These are phyloP conservation scores for Epinephelus fuscoguttatus DNA, from an alignment of 2,113 vertebrate species.

Conservation along the genomic window DNA sequence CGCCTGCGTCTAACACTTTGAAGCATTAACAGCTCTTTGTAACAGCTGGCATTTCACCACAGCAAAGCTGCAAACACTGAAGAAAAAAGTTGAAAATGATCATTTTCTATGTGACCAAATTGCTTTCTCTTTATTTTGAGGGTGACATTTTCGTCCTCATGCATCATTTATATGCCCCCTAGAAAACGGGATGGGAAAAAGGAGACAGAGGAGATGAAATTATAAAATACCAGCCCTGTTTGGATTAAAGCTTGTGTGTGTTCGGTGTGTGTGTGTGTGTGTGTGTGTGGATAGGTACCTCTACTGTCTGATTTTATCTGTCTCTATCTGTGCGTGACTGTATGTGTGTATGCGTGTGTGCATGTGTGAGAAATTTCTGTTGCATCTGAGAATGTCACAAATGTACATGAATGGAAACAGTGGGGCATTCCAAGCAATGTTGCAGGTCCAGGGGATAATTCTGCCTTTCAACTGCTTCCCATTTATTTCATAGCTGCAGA, in stretches of 20 bases:
- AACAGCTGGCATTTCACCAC: conserved; percentile 59
- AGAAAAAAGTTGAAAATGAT: conserved; percentile 66
- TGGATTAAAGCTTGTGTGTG: conserved; percentile 84
- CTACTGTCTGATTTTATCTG: conserved; percentile 51
- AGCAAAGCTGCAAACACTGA: conserved; percentile 37
- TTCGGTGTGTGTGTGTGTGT: conserved; percentile 22
- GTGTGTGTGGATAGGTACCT: conserved; percentile 23
- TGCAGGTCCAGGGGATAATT: conserved; percentile 94
- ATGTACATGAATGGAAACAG: conserved; percentile 58
- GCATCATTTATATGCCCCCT: conserved; percentile 91
- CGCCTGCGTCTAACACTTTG: conserved; percentile 26
- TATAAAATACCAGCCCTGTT: conserved; percentile 87
- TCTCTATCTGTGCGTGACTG: conserved; percentile 37
- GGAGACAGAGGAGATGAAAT: conserved; percentile 88
- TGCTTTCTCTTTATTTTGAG: conserved; percentile 88
- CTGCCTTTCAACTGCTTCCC: conserved; percentile 93
- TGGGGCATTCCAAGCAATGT: conserved; percentile 81
- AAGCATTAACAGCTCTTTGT: conserved; percentile 34
- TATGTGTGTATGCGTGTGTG: conserved; percentile 9
- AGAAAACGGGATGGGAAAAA: conserved; percentile 82
- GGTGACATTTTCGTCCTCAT: conserved; percentile 90
- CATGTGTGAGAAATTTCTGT: neutral
- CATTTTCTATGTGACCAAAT: conserved; percentile 87
- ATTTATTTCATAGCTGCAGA: conserved; percentile 94
- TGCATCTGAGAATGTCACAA: conserved; percentile 51